phyloP scores from a whole-genome alignment of 2,797 vertebrate species.

The Danio albolineatus region DNA sequence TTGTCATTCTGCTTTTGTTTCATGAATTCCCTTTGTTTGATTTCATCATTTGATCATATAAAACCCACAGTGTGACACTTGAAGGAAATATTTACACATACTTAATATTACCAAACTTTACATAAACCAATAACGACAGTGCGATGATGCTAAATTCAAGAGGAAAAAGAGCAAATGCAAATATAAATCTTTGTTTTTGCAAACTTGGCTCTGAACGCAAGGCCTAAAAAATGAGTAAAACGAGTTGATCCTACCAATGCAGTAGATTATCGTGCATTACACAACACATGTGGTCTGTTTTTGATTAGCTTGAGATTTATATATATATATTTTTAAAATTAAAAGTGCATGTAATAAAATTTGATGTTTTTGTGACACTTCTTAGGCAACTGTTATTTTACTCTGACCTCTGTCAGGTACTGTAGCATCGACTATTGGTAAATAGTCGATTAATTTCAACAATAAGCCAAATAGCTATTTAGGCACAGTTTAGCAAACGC shows the following conservation, averaged over 20 bases:
- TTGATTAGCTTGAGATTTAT: not conserved
- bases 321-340: not conserved
- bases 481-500: too few species aligned
- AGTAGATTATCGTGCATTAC: conserved; percentile 9
- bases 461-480: too few species aligned
- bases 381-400: too few species aligned
- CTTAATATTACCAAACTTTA: not conserved
- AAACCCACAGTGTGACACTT: not conserved
- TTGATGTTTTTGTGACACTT: not conserved
- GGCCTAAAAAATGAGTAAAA: not conserved
- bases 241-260: not conserved
- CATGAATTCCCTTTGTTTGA: not conserved
- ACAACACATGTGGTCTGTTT: not conserved
- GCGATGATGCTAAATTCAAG: not conserved
- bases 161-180: not conserved
- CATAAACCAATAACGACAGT: not conserved
- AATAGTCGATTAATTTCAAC: too few species aligned
- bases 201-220: not conserved
- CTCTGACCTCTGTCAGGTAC: too few species aligned
- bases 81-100: not conserved
- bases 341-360: not conserved
- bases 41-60: not conserved
- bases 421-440: too few species aligned
- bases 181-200: not conserved
- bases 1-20: not conserved